phyloP scores from a whole-genome alignment of 2,797 vertebrate species.

The Lutra lutra region DNA sequence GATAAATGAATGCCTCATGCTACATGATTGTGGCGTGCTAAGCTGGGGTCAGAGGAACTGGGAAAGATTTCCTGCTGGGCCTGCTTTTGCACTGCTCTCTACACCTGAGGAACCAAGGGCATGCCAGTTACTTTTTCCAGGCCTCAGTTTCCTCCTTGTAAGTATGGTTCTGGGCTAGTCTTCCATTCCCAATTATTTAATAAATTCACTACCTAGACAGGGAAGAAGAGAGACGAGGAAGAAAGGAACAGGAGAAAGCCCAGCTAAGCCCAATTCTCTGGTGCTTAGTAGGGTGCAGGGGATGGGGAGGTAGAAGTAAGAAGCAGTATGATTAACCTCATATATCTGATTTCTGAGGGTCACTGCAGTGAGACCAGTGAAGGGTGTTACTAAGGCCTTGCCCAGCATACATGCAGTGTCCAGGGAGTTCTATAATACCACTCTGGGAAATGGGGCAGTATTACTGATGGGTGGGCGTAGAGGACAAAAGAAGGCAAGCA shows the following conservation, averaged over 20 bases:
- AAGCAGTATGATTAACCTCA: not conserved
- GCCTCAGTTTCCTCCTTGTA: not conserved
- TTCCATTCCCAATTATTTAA: not conserved
- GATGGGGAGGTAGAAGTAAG: not conserved
- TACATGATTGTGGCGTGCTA: not conserved
- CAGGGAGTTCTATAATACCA: not conserved
- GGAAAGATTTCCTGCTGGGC: not conserved
- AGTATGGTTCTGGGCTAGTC: not conserved
- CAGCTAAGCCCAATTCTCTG: not conserved
- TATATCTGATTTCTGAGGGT: not conserved
- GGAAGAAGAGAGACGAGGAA: not conserved
- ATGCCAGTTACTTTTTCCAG: not conserved
- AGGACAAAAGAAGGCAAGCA: not conserved
- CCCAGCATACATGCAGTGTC: not conserved
- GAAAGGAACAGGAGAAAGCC: too few species aligned
- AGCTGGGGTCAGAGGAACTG: not conserved
- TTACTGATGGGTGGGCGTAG: not conserved
- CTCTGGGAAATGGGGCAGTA: not conserved
- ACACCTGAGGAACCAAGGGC: accelerated
- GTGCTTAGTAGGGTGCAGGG: not conserved
- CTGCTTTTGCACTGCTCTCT: not conserved
- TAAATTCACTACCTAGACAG: not conserved
- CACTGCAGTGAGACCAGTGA: not conserved
- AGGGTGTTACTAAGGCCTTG: not conserved
- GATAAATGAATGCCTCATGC: not conserved